A percentile compares a stretch with the other conserved stretches of the same genome.
phyloP scores from a whole-genome alignment of 2,888 invertebrate species.

The Eulithis prunata region DNA sequence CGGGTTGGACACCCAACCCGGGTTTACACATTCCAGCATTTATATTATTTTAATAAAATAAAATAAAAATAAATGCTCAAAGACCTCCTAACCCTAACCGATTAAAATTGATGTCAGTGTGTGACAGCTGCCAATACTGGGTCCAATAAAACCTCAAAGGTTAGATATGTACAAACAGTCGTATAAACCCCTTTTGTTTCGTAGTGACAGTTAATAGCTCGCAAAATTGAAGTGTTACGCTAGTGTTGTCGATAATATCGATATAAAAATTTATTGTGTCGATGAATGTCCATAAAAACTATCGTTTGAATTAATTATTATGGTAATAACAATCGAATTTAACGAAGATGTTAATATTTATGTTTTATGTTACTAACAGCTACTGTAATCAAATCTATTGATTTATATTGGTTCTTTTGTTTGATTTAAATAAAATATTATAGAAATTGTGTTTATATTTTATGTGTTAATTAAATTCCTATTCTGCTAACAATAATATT shows the following conservation, averaged over 20 bases:
- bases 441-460: no score
- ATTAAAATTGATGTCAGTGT: background rate
- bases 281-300: slow-evolving; percentile 6
- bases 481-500: no score
- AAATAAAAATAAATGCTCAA: no score
- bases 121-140: background rate
- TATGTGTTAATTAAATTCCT: no score
- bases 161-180: slow-evolving; percentile 19
- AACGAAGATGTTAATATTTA: slow-evolving; percentile 9
- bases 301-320: background rate
- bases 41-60: no score
- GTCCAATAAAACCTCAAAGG: slow-evolving; percentile 21
- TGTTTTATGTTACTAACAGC: slow-evolving; percentile 1
- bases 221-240: slow-evolving; percentile 10
- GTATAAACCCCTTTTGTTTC: slow-evolving; percentile 9
- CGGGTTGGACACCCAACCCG: no score
- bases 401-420: slow-evolving; percentile 13
- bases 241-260: slow-evolving; percentile 21
- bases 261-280: background rate
- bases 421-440: background rate
- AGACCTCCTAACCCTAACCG: no score
- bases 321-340: background rate
- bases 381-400: slow-evolving; percentile 12
- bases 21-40: no score
- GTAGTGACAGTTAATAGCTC: slow-evolving; percentile 10